Conservation (phyloP, 2,113 vertebrate species). For the Hippocampus abdominalis region DNA sequence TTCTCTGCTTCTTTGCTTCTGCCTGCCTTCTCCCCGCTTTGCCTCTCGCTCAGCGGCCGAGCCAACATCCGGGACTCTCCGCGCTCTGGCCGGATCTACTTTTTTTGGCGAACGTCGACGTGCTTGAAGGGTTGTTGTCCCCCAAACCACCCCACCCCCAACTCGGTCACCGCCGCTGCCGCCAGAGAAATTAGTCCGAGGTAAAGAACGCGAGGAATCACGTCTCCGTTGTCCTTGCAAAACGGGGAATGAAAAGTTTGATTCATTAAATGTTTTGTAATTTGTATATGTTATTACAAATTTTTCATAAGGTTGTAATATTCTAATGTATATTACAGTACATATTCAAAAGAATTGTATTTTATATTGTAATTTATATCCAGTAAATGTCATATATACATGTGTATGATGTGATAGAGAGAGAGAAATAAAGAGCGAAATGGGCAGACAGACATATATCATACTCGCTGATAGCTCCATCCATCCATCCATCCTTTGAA, state of each 20-base stretch:
- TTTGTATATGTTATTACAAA: not conserved
- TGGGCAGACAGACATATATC: too few species aligned
- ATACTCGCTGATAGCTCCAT: too few species aligned
- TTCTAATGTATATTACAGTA: not conserved
- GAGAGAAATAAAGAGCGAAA: too few species aligned
- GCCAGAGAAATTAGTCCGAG: conserved; percentile 68
- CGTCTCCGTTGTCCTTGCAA: not conserved
- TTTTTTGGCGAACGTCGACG: conserved; percentile 60
- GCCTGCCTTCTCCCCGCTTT: conserved; percentile 67
- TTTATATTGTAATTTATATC: too few species aligned
- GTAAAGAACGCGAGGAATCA: not conserved
- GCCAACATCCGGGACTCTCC: conserved; percentile 77
- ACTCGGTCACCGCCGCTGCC: conserved; percentile 47
- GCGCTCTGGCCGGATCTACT: conserved; percentile 73
- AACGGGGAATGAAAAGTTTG: not conserved
- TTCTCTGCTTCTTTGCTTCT: conserved; percentile 62
- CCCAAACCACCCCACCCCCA: not conserved
- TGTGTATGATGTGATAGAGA: too few species aligned
- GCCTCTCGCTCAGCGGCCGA: conserved; percentile 73
- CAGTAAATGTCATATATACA: too few species aligned
- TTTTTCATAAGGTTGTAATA: not conserved
- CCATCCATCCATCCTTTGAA: too few species aligned
- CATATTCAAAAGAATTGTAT: not conserved
- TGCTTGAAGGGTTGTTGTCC: conserved; percentile 28
- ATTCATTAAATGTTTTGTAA: not conserved